Evolutionary conservation across 1,140 invertebrate genomes (phyloP).

Genomic region (Hypsibius dujardini): DNA sequence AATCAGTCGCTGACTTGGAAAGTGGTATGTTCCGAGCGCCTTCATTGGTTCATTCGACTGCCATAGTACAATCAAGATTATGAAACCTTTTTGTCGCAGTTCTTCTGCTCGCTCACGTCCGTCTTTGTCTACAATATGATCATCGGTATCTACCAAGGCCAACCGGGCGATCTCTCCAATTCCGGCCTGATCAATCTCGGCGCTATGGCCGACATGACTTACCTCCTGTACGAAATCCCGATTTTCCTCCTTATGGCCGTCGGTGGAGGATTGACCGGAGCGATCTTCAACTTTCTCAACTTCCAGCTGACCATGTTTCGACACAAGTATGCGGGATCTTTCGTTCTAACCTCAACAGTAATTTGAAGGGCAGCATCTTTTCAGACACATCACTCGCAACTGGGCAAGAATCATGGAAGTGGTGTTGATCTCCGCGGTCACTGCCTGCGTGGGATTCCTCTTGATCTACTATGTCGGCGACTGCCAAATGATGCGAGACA

Average conservation of each 20-base stretch:
- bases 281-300: constrained; percentile 86
- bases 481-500: constrained; percentile 41
- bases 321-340: constrained; percentile 42
- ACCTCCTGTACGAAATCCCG: constrained; percentile 70
- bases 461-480: constrained; percentile 75
- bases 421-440: constrained; percentile 58
- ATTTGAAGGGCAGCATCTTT: constrained; percentile 23
- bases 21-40: constrained; percentile 40
- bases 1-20: constrained; percentile 93
- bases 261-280: constrained; percentile 66
- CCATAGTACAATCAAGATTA: constrained; percentile 18
- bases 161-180: constrained; percentile 52
- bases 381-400: constrained; percentile 50
- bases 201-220: constrained; percentile 48
- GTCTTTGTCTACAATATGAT: constrained; percentile 84
- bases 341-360: neutral
- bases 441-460: constrained; percentile 61
- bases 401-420: constrained; percentile 69
- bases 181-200: constrained; percentile 86
- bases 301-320: constrained; percentile 70
- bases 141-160: constrained; percentile 68
- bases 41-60: constrained; percentile 16
- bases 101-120: constrained; percentile 89
- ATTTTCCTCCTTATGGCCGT: constrained; percentile 75
- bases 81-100: constrained; percentile 36